phyloP scores from a whole-genome alignment of 2,113 vertebrate genomes.

The Catagonus wagneri region DNA sequence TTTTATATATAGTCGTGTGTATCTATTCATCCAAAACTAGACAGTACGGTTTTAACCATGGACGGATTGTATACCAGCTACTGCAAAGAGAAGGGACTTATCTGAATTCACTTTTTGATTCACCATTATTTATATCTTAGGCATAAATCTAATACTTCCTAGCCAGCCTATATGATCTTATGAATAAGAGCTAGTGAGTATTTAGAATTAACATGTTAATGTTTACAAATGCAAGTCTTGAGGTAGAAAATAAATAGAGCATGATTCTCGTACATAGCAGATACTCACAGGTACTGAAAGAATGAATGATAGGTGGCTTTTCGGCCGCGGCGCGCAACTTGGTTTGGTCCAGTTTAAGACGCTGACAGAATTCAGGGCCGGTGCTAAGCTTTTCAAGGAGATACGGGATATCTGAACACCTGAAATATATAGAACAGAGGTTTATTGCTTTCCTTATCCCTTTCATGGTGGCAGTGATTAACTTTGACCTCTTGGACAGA shows the following conservation, averaged over 20 bases:
- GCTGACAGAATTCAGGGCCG: no score
- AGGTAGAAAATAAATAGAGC: not conserved
- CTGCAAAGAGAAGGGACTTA: not conserved
- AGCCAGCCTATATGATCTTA: not conserved
- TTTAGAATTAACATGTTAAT: not conserved
- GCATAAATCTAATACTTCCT: not conserved
- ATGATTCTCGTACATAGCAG: not conserved
- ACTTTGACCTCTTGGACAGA: no score
- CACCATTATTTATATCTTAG: not conserved
- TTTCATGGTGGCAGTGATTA: no score
- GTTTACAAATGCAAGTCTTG: not conserved
- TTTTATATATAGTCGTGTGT: no score
- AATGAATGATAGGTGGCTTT: no score
- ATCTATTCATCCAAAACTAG: no score
- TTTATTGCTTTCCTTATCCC: no score
- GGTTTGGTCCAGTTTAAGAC: no score
- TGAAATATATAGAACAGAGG: no score
- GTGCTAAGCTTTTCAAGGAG: no score
- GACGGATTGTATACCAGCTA: fast-evolving
- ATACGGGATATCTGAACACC: no score
- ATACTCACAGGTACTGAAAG: not conserved
- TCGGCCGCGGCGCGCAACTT: no score
- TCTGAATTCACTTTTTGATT: not conserved
- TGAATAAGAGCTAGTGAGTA: not conserved
- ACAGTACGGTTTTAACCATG: not conserved